Evolutionary conservation across 2,888 invertebrate genomes (phyloP), one percentile per base, ranked within the genome.

Genomic region (Spialia ferax): DNA sequence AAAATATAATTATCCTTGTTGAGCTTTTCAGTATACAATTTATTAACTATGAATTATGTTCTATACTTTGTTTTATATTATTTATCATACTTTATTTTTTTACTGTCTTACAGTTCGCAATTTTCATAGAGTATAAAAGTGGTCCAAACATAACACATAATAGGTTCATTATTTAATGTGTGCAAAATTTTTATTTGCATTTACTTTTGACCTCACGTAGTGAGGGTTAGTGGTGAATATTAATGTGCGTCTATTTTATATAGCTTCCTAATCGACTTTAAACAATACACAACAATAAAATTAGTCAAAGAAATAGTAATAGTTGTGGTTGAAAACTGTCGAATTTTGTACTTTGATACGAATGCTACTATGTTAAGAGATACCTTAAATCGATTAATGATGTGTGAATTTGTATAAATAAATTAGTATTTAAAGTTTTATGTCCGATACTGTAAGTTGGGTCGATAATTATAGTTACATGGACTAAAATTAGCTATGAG

Each of bases 1-100:
- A 20, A 42, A 23, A 45, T 45, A 18, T 45, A 45, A 45, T 15
- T 42, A 15, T 22, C 15, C 22, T 42, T n/a, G 2, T 26, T 26
- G 45, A 63, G 56, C 64, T 48, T 22, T 48, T 35, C 56, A 64
- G 56, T 64, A 50, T 64, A 32, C 38, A 32, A 38, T 26, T n/a
- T 63, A 42, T 29, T 26, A 20, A 38, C 32, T 80, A 85, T 82
- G 10, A n/a, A 32, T 32, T 10, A 7, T 32, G 11, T 10, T 10
- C 32, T 87, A 81, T 84, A 87, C 5, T 84, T 77, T 75, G 82
- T 81, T 82, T 77, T 87, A 83, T 83, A 83, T 83, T 86, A 82
- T 89, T 45, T 48, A 60, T 20, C 15, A 18, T 42, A n/a, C 20
- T 56, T 56, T 35, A n/a, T 20, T 20, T 15, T 54, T n/a, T 54